Evolutionary conservation across 2,888 invertebrate species (phyloP).

Genomic region (Physocephala rufipes): DNA sequence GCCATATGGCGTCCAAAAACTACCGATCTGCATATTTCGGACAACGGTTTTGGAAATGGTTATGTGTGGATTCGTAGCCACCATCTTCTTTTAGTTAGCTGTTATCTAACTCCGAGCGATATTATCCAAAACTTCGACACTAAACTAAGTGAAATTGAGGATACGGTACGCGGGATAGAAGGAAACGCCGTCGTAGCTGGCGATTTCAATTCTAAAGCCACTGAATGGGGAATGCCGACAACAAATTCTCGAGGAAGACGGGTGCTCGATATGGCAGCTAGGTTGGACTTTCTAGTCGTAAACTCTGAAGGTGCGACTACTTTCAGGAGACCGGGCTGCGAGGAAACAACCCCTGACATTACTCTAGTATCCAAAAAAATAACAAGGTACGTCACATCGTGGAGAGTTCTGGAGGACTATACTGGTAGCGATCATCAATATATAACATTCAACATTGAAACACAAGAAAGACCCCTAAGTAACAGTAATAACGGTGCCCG

Average conservation of each 20-base stretch:
- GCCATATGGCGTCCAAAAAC: background rate
- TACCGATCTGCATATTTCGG: background rate
- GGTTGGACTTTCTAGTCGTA: constrained; percentile 28
- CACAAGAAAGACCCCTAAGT: background rate
- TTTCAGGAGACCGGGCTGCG: constrained; percentile 33
- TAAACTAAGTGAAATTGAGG: background rate
- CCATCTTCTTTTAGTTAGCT: background rate
- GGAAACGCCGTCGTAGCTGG: background rate
- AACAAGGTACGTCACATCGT: constrained; percentile 19
- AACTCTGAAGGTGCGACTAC: constrained; percentile 33
- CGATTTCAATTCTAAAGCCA: constrained; percentile 20
- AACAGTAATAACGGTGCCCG: background rate
- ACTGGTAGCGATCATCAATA: constrained; percentile 34
- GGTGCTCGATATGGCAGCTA: constrained; percentile 38
- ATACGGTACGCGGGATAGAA: background rate
- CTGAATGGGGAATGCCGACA: constrained; percentile 27
- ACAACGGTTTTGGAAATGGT: constrained; percentile 14
- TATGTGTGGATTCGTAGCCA: constrained; percentile 6
- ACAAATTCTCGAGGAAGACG: constrained; percentile 35
- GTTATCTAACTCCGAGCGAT: background rate
- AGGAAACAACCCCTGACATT: constrained; percentile 37
- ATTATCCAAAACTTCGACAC: background rate
- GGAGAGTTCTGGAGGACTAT: constrained; percentile 36
- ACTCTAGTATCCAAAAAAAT: constrained; percentile 1
- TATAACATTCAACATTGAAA: background rate